Base-by-base conservation (phyloP, 2,113 vertebrate genomes). In the Rhodinocichla rosea region DNA sequence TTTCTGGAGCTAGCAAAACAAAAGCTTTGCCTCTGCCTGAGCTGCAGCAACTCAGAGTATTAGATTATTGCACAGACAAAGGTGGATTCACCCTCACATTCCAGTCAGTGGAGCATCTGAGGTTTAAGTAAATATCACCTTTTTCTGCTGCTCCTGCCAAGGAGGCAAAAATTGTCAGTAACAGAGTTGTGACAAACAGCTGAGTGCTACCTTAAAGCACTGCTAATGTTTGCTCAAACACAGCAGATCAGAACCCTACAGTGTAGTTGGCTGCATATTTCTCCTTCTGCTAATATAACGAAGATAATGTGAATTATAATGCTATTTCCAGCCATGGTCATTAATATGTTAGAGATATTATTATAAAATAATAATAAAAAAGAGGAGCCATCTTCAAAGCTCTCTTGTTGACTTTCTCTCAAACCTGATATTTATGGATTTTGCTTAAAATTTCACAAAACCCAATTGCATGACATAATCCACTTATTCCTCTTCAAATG, bases 401-500 rank as follows among this genome's bases (percentile, higher is more conserved):
- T 69, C 7, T 92, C 55, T 62, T 91, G 57, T 32, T 68, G 74
- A 84, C 64, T 91, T 92, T 20, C 7, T 15, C 37, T 94, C 74
- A 87, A 91, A 95, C 45, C 15, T 63, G 49, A 12, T 69, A 92
- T 78, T 24, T 93, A 77, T 69, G 70, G 86, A 90, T 94, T 94
- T 73, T 80, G 21, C 55, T 86, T 84, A 75, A 79, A 84, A 83
- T 84, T 47, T 83, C 83, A 69, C 49, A 74, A 95, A 84, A 83
- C 26, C 1, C 35, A 70, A 6, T 35, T 93, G 40, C 49, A 62
- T 0, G 0, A 45, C 80, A 47, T 78, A 94, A 85, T 81, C 57
- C 17, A 86, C 40, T 91, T 93, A 78, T 6, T 83, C 49, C 21
- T 82, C 76, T 90, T 77, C 70, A 95, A 81, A 80, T 39, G 15